Evolutionary conservation across 1,140 invertebrate genomes (phyloP).

Genomic region (Thaumatotibia leucotreta): DNA sequence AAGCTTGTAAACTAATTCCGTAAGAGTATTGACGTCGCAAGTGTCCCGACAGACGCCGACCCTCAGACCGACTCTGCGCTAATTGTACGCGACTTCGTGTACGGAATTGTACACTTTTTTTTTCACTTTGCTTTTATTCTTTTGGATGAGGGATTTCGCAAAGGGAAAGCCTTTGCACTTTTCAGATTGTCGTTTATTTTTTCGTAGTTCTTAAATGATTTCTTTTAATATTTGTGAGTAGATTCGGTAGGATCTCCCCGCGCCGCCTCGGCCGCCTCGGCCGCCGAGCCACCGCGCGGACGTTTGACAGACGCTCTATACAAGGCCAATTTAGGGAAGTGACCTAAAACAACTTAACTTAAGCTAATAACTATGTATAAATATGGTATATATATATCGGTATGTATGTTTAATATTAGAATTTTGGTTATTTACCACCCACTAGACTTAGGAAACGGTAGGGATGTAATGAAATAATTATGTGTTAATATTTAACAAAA

Average conservation of each 20-base stretch:
- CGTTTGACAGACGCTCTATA: conserved; percentile 65
- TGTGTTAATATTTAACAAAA: conserved; percentile 73
- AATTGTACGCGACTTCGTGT: conserved; percentile 48
- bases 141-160: conserved; percentile 68
- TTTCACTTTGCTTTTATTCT: conserved; percentile 57
- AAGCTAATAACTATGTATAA: conserved; percentile 75
- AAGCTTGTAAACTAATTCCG: conserved; percentile 26
- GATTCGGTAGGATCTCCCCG: conserved; percentile 22
- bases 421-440: conserved; percentile 73
- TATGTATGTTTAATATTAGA: conserved; percentile 76
- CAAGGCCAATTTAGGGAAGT: conserved; percentile 69
- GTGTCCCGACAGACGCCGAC: not conserved
- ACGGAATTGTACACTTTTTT: conserved; percentile 36
- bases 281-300: conserved; percentile 26
- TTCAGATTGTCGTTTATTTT: conserved; percentile 41
- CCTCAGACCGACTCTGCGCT: conserved; percentile 20
- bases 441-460: conserved; percentile 73
- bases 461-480: conserved; percentile 71
- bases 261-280: conserved; percentile 15
- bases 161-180: conserved; percentile 43
- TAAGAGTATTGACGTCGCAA: conserved; percentile 17
- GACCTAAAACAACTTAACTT: conserved; percentile 73
- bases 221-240: conserved; percentile 55
- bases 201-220: conserved; percentile 59
- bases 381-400: conserved; percentile 74